Evolutionary conservation across 2,888 invertebrate species (phyloP), one percentile per base, ranked within the genome.

Genomic region (Caenorhabditis zanzibari): DNA sequence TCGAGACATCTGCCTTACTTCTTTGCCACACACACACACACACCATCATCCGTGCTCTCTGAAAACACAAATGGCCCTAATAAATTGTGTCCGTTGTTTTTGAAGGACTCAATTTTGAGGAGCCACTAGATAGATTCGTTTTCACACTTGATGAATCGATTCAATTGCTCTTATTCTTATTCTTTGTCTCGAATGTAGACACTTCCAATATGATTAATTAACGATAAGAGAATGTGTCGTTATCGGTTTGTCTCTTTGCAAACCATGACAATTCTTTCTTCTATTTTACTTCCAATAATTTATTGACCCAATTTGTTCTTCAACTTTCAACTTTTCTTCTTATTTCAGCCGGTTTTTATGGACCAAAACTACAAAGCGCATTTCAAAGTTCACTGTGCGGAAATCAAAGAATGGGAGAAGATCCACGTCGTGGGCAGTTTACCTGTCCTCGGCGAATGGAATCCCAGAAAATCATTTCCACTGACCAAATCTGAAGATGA

Each of bases 381-480:
- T 76, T 86, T 86, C 71, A 81, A 77, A 49, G 88, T 88, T 49
- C 82, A 82, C 28, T 81, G 83, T 69, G 71, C 81, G 49, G 79
- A 82, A 26, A 75, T 87, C 10, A 80, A 76, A 41, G 82, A 84
- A 76, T 87, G 87, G 87, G 85, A 88, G 56, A 74, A 71, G 19
- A 61, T 87, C 6, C 85, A 85, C 76, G 86, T 88, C 22, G 86
- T 88, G 14, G 88, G 88, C 64, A 82, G 81, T 32, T 54, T 71
- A 24, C 82, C 84, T 47, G 74, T 72, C 38, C 82, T 88, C 14
- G 88, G 88, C 4, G 73, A 69, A n/a, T 88, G 88, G 88, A 74
- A 77, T 28, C 85, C 88, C 24, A 68, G 74, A 49, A 69, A 71
- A 12, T 84, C 86, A 12, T 71, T 83, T 32, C 66, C 76, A 16